Conservation (phyloP, 2,888 invertebrate genomes). For the Pegoplata infirma region DNA sequence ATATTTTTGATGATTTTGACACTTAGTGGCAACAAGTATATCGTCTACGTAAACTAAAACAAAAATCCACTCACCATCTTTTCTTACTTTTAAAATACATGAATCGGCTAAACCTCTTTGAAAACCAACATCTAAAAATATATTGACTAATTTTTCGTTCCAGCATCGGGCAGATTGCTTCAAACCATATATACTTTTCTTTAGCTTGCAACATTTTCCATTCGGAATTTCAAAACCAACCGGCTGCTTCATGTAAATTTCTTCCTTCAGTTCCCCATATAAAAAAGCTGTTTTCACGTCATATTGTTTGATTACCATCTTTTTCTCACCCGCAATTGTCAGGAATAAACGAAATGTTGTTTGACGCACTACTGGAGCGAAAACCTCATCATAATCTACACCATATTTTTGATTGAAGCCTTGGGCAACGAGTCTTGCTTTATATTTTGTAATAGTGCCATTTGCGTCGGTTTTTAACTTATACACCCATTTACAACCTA, state of each 20-base stretch:
- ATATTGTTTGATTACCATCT: background rate
- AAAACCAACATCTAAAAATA: too few species aligned
- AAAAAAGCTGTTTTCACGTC: slow-evolving; percentile 23
- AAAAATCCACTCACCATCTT: background rate
- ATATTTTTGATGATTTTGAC: background rate
- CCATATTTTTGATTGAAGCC: slow-evolving; percentile 18
- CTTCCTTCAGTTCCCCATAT: background rate
- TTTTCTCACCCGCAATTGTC: slow-evolving; percentile 7
- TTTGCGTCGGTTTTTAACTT: background rate
- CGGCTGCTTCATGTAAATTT: slow-evolving; percentile 16
- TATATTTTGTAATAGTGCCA: background rate
- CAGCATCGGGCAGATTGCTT: slow-evolving; percentile 4
- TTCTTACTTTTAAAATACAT: background rate
- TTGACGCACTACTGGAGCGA: slow-evolving; percentile 18
- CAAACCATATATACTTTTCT: slow-evolving; percentile 4
- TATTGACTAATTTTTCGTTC: background rate
- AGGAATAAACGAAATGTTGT: slow-evolving; percentile 10
- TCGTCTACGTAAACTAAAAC: slow-evolving; percentile 1
- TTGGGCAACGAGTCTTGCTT: slow-evolving; percentile 14
- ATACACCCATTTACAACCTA: slow-evolving; percentile 15
- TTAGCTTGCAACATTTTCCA: background rate
- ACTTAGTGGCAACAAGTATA: slow-evolving; percentile 4
- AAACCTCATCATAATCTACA: slow-evolving; percentile 23
- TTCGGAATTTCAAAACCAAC: slow-evolving; percentile 9
- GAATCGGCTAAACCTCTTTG: too few species aligned